Evolutionary conservation across 2,888 invertebrate species (phyloP).

Genomic region (Omphaloscelis lunosa): DNA sequence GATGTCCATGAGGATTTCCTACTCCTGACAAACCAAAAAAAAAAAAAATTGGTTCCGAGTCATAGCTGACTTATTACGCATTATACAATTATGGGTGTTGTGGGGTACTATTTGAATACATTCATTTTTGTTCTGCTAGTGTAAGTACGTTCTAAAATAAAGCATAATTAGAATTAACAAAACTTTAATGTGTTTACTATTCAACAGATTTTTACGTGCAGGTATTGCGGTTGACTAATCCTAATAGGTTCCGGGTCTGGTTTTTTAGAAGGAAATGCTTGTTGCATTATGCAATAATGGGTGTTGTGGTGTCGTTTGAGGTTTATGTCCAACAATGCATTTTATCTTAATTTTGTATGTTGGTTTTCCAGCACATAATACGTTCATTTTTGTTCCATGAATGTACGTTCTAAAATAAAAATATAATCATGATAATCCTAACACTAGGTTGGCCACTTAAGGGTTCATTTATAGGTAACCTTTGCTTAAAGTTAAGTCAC

Average conservation of each 20-base stretch:
- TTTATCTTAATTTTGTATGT: neutral
- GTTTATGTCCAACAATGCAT: neutral
- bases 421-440: neutral
- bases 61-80: too few relatives aligned
- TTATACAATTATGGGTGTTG: too few relatives aligned
- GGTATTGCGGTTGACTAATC: conserved; percentile 10
- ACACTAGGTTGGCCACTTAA: neutral
- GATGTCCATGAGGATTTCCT: too few relatives aligned
- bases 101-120: too few relatives aligned
- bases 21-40: too few relatives aligned
- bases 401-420: neutral
- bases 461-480: too few relatives aligned
- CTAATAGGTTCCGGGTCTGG: neutral
- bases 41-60: too few relatives aligned
- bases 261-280: neutral
- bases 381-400: neutral
- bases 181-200: conserved; percentile 70
- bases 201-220: conserved; percentile 32
- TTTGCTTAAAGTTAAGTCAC: too few relatives aligned
- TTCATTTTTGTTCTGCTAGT: too few relatives aligned
- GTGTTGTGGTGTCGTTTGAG: neutral
- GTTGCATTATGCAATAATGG: neutral
- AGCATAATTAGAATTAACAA: conserved; percentile 62
- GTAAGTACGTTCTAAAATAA: too few relatives aligned
- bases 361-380: neutral